Evolutionary conservation across 2,797 vertebrate species (phyloP).

Genomic region (Gymnothorax reevesii): DNA sequence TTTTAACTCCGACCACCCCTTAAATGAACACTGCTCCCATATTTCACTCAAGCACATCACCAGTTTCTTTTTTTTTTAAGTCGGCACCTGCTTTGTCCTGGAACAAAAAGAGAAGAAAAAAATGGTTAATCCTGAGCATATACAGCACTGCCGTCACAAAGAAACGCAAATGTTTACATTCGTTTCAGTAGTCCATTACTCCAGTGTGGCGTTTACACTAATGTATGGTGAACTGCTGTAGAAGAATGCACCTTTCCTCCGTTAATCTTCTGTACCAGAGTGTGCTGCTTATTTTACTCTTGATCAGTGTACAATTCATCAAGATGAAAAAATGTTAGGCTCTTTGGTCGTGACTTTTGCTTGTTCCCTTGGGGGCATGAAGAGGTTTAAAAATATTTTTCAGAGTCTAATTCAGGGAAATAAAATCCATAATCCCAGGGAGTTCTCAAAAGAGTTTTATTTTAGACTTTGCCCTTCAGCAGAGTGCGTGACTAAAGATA

Average conservation of each 20-base stretch:
- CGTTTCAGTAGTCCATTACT: neutral
- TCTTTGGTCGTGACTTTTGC: neutral
- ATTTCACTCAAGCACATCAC: neutral
- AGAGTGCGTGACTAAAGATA: neutral
- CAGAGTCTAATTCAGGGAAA: neutral
- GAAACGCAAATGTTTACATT: neutral
- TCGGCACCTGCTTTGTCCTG: neutral
- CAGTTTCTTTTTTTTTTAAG: neutral
- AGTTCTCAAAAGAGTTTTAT: neutral
- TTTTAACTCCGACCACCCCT: conserved; percentile 3
- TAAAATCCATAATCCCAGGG: neutral
- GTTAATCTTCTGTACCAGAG: no score
- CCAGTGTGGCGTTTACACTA: neutral
- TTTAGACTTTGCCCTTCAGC: neutral
- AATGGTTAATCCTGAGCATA: neutral
- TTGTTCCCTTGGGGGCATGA: neutral
- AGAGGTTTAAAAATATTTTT: neutral
- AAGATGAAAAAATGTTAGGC: neutral
- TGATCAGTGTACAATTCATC: neutral
- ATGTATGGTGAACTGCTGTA: neutral
- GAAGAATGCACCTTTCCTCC: neutral
- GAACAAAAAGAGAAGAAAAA: neutral
- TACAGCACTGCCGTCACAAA: neutral
- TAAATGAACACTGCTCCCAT: neutral
- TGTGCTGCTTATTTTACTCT: conserved; percentile 13